A percentile compares a stretch with the other conserved stretches of the same genome.
Conservation (phyloP, 2,113 vertebrate species). For the Nicator chloris region DNA sequence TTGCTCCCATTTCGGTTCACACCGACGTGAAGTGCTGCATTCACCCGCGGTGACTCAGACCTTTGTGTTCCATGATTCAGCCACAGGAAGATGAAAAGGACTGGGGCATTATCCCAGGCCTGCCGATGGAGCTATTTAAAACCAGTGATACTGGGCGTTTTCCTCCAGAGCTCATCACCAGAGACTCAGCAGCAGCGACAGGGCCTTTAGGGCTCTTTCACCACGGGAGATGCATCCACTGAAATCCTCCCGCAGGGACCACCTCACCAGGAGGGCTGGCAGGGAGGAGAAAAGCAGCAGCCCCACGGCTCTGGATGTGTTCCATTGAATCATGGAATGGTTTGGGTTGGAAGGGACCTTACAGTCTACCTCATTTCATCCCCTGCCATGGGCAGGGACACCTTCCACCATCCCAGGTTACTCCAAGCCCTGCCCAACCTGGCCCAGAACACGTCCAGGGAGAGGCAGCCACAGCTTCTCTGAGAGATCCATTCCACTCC, state of each 20-base stretch:
- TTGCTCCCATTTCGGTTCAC: neutral
- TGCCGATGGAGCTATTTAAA: neutral
- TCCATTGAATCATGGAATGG: neutral
- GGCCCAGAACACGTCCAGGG: neutral
- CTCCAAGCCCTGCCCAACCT: neutral
- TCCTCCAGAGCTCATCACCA: neutral
- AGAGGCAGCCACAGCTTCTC: neutral
- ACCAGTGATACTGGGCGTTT: neutral
- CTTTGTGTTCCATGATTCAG: constrained; percentile 26
- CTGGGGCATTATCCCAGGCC: neutral
- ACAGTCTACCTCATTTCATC: neutral
- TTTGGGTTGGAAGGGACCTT: neutral
- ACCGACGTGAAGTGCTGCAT: neutral
- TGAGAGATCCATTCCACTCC: neutral
- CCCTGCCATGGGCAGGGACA: neutral
- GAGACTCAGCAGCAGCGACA: neutral
- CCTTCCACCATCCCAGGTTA: neutral
- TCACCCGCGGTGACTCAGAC: constrained; percentile 16
- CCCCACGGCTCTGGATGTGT: rapidly evolving
- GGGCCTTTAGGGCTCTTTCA: neutral
- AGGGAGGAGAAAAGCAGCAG: neutral
- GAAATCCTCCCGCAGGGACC: neutral
- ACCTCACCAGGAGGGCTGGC: neutral
- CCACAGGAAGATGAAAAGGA: neutral
- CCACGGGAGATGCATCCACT: neutral